Evolutionary conservation across 2,113 vertebrate species (phyloP).

Genomic region (Puma concolor): DNA sequence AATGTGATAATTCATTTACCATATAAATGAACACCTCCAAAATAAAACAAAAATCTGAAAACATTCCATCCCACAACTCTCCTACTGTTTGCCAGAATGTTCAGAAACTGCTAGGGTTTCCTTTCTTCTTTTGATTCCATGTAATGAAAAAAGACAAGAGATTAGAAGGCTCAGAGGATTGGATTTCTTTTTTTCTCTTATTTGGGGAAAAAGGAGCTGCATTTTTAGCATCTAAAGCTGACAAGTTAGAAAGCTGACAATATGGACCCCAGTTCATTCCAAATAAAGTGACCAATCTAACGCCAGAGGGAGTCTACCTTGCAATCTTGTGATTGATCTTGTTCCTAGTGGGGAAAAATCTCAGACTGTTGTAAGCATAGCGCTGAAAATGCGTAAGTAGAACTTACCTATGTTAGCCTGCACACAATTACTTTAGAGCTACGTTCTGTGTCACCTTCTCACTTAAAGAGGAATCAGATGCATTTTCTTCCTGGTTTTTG

Average conservation of each 20-base stretch:
- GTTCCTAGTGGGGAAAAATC: not conserved
- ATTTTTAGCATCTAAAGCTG: constrained; percentile 45
- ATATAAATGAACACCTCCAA: not conserved
- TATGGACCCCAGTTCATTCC: not conserved
- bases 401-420: not conserved
- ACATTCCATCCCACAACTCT: not conserved
- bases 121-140: constrained; percentile 67
- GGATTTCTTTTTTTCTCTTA: not conserved
- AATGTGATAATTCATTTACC: constrained; percentile 73
- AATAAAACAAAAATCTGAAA: constrained; percentile 8
- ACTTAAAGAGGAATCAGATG: constrained; percentile 17
- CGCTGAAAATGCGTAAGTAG: not conserved
- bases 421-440: not conserved
- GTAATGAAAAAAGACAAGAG: constrained; percentile 76
- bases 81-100: constrained; percentile 72
- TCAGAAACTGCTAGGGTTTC: constrained; percentile 39
- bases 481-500: constrained; percentile 40
- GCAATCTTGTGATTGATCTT: not conserved
- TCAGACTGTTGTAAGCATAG: not conserved
- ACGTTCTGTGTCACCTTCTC: not conserved
- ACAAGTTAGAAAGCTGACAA: constrained; percentile 50
- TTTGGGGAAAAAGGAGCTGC: constrained; percentile 44
- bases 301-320: not conserved
- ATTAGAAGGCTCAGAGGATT: constrained; percentile 61
- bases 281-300: constrained; percentile 45